Conservation (phyloP, 2,113 vertebrate species). For the Aptenodytes forsteri region DNA sequence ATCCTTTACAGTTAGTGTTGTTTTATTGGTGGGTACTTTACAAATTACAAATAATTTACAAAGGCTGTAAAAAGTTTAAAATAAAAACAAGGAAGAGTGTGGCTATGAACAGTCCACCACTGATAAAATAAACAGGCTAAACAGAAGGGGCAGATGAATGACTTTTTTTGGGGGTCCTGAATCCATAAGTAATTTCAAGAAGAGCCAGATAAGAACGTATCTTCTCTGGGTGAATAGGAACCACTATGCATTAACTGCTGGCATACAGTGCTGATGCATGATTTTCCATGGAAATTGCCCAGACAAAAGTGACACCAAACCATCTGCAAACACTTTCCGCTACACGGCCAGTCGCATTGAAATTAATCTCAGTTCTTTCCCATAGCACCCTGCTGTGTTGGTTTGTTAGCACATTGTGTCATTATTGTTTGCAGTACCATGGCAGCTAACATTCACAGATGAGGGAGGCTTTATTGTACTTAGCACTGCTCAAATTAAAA, state of each 20-base stretch:
- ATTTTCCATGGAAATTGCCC: not conserved
- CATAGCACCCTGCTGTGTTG: slow-evolving; percentile 28
- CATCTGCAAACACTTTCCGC: slow-evolving; percentile 12
- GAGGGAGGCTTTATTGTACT: not conserved
- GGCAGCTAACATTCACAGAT: not conserved
- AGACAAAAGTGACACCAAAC: slow-evolving; percentile 22
- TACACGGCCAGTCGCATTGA: not conserved
- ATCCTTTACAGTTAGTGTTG: not conserved
- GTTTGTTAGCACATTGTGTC: slow-evolving; percentile 40
- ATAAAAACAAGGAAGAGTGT: not conserved
- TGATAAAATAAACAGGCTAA: not conserved
- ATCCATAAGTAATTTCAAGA: not conserved
- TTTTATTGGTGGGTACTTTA: not conserved
- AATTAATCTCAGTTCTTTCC: slow-evolving; percentile 29
- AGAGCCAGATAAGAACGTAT: not conserved
- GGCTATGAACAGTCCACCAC: not conserved
- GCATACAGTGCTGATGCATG: not conserved
- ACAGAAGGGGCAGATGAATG: not conserved
- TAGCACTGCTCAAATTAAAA: not conserved
- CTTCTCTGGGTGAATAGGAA: not conserved
- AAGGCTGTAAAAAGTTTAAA: not conserved
- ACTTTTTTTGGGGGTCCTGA: not conserved
- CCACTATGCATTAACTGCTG: not conserved
- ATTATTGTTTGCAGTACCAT: slow-evolving; percentile 3
- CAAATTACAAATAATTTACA: not conserved